Conservation (phyloP, 1,140 invertebrate genomes). For the Scaptodrosophila lebanonensis region DNA sequence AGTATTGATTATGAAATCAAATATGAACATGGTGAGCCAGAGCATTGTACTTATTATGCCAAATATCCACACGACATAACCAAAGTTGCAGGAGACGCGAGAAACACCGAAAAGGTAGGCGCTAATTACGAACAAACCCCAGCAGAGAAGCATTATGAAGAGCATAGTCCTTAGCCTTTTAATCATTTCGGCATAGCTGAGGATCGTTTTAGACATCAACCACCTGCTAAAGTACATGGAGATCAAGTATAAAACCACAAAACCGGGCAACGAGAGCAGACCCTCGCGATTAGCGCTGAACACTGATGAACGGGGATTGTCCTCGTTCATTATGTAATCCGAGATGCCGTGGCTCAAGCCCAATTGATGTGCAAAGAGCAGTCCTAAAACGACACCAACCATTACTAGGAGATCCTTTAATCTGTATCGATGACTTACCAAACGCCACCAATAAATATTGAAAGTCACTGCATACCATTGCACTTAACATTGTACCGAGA, state of each 20-base stretch:
- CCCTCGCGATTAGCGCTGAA: slow-evolving; percentile 94
- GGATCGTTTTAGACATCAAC: slow-evolving; percentile 24
- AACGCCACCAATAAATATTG: slow-evolving; percentile 41
- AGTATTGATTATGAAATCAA: slow-evolving; percentile 40
- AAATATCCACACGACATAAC: slow-evolving; percentile 45
- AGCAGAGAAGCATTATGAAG: slow-evolving; percentile 12
- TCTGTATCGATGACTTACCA: slow-evolving; percentile 56
- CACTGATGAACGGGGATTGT: slow-evolving; percentile 80
- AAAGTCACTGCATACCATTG: slow-evolving; percentile 21
- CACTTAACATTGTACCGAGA: slow-evolving; percentile 78
- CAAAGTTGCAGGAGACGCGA: slow-evolving; percentile 49
- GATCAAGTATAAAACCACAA: slow-evolving; percentile 88
- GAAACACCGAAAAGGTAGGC: slow-evolving; percentile 37
- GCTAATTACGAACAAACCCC: slow-evolving; percentile 17
- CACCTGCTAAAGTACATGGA: slow-evolving; percentile 80
- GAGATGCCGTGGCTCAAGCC: slow-evolving; percentile 79
- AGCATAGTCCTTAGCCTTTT: slow-evolving; percentile 23
- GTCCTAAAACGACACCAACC: slow-evolving; percentile 81
- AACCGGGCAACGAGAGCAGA: slow-evolving; percentile 89
- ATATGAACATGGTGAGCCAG: slow-evolving; percentile 24
- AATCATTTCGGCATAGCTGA: slow-evolving; percentile 41
- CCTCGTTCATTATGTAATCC: slow-evolving; percentile 84
- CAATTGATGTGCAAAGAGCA: slow-evolving; percentile 35
- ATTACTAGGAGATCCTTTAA: slow-evolving; percentile 76
- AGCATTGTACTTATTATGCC: slow-evolving; percentile 33